Base-by-base conservation (phyloP, 1,140 invertebrate species). In the Eumaeus atala region DNA sequence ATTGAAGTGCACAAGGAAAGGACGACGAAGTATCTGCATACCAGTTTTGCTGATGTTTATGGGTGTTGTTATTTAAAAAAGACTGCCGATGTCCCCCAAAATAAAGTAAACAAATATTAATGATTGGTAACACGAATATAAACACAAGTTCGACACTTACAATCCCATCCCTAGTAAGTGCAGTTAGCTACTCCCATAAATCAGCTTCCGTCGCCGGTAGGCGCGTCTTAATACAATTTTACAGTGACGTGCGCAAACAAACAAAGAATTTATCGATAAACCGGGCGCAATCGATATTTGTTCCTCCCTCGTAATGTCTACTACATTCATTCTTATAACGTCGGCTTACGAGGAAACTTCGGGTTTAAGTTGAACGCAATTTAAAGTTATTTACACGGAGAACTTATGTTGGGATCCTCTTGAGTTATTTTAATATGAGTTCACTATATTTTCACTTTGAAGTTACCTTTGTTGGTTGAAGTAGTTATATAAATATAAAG, bases 171-270 rank as follows among this genome's bases (percentile, higher is more conserved):
- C 75, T 78, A 73, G 36, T 12, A 58, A 59, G 56, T 74, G 68
- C 66, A 76, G 66, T 66, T 67, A 65, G 62, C 62, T 58, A 58
- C 44, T 37, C 64, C 50, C 65, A 74, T 84, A 81, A 84, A 80
- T 84, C 77, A 84, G 69, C 66, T 73, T 72, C 65, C 65, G 68
- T 59, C 61, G 59, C 67, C 62, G 54, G 66, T 73, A 74, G 68
- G 68, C 69, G 70, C 62, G 67, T 79, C 73, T 82, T 81, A 79
- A 77, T 82, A 80, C 77, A 74, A 77, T 79, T 76, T 74, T 64
- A 67, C 66, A 73, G 78, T 77, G 80, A 78, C 62, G 77, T 68
- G 47, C 50, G 49, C 57, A 68, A 64, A 65, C 54, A 59, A 61
- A 64, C 28, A 59, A 38, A 61, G 21, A 28, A 28, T 28, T 28